Evolutionary conservation across 2,888 invertebrate genomes (phyloP).

Genomic region (Dorcus hopei): DNA sequence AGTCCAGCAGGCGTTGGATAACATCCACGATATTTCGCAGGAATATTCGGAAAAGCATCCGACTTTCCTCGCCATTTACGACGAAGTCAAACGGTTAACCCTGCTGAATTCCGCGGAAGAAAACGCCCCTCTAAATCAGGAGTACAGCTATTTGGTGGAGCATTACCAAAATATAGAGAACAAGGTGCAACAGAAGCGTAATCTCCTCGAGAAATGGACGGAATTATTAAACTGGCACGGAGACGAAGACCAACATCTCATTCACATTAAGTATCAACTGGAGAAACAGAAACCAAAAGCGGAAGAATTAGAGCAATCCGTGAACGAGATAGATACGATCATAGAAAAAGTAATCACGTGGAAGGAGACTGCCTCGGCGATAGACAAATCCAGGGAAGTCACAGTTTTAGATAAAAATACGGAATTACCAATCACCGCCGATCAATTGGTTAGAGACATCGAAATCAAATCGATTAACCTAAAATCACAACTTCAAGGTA

Average conservation of each 20-base stretch:
- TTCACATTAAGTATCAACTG: conserved; percentile 76
- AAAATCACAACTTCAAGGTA: conserved; percentile 63
- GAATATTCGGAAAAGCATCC: conserved; percentile 84
- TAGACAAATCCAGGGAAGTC: conserved; percentile 67
- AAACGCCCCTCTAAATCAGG: conserved; percentile 67
- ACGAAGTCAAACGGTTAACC: conserved; percentile 77
- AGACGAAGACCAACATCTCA: conserved; percentile 74
- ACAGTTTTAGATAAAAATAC: conserved; percentile 69
- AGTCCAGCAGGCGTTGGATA: conserved; percentile 74
- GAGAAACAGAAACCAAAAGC: conserved; percentile 71
- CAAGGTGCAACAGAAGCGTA: conserved; percentile 70
- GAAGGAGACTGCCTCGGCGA: conserved; percentile 65
- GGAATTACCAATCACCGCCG: conserved; percentile 70
- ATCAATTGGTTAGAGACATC: conserved; percentile 67
- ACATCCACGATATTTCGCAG: conserved; percentile 74
- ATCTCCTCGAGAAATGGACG: conserved; percentile 75
- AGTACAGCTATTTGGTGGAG: conserved; percentile 71
- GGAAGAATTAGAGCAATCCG: conserved; percentile 66
- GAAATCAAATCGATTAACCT: conserved; percentile 68
- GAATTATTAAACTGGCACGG: conserved; percentile 79
- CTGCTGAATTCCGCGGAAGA: conserved; percentile 71
- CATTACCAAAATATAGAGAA: conserved; percentile 76
- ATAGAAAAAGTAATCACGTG: conserved; percentile 65
- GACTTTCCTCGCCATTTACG: conserved; percentile 72
- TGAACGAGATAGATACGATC: conserved; percentile 67